phyloP scores from a whole-genome alignment of 2,888 invertebrate species.

The Spisula solida region DNA sequence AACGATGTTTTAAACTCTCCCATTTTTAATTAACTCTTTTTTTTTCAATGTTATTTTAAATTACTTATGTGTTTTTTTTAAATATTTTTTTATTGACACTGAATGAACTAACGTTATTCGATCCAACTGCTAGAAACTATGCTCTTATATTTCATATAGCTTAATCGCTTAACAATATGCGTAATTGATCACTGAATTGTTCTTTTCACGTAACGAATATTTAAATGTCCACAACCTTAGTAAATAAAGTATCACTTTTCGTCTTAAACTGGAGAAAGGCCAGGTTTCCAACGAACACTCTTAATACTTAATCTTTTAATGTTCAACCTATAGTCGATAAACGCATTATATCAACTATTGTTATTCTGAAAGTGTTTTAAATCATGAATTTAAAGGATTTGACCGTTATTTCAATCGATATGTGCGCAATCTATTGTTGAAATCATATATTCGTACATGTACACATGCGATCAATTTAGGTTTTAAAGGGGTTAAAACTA shows the following conservation, averaged over 20 bases:
- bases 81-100: background rate
- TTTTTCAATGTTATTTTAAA: background rate
- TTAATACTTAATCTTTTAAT: constrained; percentile 22
- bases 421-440: background rate
- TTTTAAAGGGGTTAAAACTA: background rate
- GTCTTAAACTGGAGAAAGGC: background rate
- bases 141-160: background rate
- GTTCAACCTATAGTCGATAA: constrained; percentile 10
- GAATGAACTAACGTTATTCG: background rate
- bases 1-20: constrained; percentile 80
- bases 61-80: too few species aligned
- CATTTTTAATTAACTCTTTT: constrained; percentile 55
- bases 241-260: constrained; percentile 1
- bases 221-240: background rate
- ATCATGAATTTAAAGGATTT: constrained; percentile 28
- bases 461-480: background rate
- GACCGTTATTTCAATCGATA: constrained; percentile 28
- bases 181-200: background rate
- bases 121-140: background rate
- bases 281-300: constrained; percentile 30
- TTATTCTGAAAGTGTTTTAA: constrained; percentile 46
- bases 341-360: constrained; percentile 39
- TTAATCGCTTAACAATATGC: background rate
- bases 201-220: background rate
- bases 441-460: background rate